Percentiles rank a stretch among this genome's conserved stretches.
Evolutionary conservation across 1,140 invertebrate species (phyloP).

Genomic region (Eufriesea mexicana): DNA sequence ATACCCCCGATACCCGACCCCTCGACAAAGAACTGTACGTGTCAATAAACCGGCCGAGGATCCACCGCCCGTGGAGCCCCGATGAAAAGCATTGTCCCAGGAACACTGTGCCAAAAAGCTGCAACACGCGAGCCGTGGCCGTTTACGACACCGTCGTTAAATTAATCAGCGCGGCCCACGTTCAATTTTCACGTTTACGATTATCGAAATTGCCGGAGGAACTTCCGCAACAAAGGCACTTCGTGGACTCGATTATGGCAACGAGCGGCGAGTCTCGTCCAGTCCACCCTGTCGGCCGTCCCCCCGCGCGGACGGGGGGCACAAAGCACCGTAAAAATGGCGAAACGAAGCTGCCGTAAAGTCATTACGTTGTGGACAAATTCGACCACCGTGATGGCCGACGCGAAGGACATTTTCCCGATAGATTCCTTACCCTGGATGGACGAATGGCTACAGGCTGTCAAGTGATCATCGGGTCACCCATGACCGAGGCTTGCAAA

Average conservation of each 20-base stretch:
- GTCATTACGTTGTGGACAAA: conserved; percentile 66
- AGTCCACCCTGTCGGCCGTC: too few species aligned
- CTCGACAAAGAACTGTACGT: neutral
- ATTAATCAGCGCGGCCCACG: neutral
- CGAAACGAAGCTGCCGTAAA: conserved; percentile 53
- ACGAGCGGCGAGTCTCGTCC: too few species aligned
- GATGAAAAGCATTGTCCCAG: neutral
- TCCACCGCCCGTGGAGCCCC: neutral
- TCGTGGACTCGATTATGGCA: conserved; percentile 1
- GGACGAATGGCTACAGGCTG: neutral
- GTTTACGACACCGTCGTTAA: conserved; percentile 20
- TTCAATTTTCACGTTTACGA: neutral
- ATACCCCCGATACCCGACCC: neutral
- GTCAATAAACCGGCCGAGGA: neutral
- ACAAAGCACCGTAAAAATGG: neutral
- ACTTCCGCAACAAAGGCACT: neutral
- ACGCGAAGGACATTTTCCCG: neutral
- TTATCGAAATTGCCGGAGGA: neutral
- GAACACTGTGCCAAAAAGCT: neutral
- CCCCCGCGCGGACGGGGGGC: too few species aligned
- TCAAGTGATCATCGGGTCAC: neutral
- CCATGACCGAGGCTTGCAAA: neutral
- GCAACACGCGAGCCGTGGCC: neutral
- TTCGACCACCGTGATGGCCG: conserved; percentile 51
- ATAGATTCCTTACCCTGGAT: neutral